These are phyloP conservation scores for Gallinago undulata DNA, from an alignment of 2,113 vertebrate species.

Conservation along the genomic window DNA sequence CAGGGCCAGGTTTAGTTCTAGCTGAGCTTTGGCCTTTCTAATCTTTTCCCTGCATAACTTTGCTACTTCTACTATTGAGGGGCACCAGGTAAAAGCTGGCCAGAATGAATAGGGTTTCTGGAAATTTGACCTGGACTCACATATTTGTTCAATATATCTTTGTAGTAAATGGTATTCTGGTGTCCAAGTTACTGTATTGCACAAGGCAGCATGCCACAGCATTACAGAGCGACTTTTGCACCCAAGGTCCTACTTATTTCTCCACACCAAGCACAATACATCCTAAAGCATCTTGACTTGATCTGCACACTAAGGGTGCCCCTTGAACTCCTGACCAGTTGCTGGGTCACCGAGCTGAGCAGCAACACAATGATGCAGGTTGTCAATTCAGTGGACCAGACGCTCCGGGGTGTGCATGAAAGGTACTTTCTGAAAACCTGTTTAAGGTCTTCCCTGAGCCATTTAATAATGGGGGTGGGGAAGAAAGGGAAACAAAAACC, in stretches of 20 bases:
- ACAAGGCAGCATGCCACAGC: neutral
- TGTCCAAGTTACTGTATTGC: neutral
- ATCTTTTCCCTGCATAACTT: too few species aligned
- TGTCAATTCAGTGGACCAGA: neutral
- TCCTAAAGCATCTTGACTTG: neutral
- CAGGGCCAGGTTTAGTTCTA: too few species aligned
- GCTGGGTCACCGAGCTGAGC: neutral
- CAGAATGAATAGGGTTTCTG: neutral
- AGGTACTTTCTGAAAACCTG: neutral
- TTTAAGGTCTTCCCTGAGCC: neutral
- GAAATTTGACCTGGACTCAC: accelerated
- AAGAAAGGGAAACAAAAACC: neutral
- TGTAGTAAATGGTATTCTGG: neutral
- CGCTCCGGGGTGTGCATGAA: neutral
- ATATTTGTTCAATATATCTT: neutral
- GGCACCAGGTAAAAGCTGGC: neutral
- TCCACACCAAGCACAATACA: neutral
- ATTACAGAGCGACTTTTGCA: neutral
- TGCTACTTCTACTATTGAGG: too few species aligned
- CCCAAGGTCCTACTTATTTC: neutral
- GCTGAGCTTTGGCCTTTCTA: too few species aligned
- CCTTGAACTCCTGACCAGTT: neutral
- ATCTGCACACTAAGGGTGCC: neutral
- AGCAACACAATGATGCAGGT: neutral
- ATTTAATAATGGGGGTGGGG: neutral